A percentile compares a stretch with the other conserved stretches of the same genome.
phyloP scores from a whole-genome alignment of 2,113 vertebrate species.

The Oophaga pumilio region DNA sequence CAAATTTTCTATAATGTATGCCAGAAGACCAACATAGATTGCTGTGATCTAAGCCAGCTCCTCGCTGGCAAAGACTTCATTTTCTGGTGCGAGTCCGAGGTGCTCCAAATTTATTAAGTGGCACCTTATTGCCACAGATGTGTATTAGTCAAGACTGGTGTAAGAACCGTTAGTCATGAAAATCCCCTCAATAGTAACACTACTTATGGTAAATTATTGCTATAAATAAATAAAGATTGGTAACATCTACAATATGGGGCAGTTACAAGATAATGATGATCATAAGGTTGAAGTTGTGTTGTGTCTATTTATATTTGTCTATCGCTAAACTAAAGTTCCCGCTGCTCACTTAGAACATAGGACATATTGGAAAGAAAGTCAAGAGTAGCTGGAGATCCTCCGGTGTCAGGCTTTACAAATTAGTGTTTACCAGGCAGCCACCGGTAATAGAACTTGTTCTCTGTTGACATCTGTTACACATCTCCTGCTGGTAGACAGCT shows the following conservation, averaged over 20 bases:
- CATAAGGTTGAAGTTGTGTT: background rate
- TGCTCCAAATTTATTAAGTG: too few species aligned
- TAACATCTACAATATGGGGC: background rate
- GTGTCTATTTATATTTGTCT: background rate
- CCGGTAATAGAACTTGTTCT: background rate
- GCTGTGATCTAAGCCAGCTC: too few species aligned
- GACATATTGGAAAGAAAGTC: background rate
- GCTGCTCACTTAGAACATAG: background rate
- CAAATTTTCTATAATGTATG: too few species aligned
- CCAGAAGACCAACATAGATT: too few species aligned
- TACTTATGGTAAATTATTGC: too few species aligned
- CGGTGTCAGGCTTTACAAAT: background rate
- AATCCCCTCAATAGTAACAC: too few species aligned
- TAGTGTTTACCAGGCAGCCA: background rate
- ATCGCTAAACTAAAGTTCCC: background rate
- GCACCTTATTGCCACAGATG: too few species aligned
- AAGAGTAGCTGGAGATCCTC: background rate
- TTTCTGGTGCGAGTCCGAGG: too few species aligned
- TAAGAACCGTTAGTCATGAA: too few species aligned
- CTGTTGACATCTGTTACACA: background rate
- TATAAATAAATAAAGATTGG: background rate
- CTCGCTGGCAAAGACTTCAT: too few species aligned
- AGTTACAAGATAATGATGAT: background rate
- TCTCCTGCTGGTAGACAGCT: constrained; percentile 35
- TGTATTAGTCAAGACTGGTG: too few species aligned